These are phyloP conservation scores for Melanotaenia nigrans DNA, from an alignment of 2,797 vertebrate genomes.

Conservation along the genomic window DNA sequence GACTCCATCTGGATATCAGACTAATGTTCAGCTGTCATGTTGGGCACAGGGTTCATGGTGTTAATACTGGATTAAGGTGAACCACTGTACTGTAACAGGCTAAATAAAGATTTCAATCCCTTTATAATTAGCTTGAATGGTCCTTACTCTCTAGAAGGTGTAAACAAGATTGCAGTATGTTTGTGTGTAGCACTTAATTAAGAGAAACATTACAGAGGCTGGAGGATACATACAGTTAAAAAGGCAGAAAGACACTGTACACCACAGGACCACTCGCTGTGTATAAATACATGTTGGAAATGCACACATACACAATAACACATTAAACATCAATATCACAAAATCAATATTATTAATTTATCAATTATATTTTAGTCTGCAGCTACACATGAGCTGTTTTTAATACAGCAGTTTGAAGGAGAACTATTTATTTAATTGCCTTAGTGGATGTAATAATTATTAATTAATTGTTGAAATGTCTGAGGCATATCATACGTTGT, in stretches of 20 bases:
- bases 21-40: conserved; percentile 50
- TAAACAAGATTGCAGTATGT: conserved; percentile 63
- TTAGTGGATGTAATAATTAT: not conserved
- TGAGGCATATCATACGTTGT: not conserved
- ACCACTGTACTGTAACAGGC: conserved; percentile 76
- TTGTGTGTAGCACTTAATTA: conserved; percentile 48
- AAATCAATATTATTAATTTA: not conserved
- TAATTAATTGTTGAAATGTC: not conserved
- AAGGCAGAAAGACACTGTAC: not conserved
- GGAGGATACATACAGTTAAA: not conserved
- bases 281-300: not conserved
- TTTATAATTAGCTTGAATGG: conserved; percentile 80
- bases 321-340: not conserved
- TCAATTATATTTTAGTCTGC: not conserved
- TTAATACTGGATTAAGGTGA: conserved; percentile 79
- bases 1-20: conserved; percentile 19
- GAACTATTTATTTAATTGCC: not conserved
- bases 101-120: conserved; percentile 87
- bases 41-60: conserved; percentile 50
- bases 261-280: not conserved
- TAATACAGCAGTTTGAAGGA: not conserved
- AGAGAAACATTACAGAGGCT: conserved; percentile 20
- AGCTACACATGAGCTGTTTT: rapidly evolving
- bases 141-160: conserved; percentile 60
- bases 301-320: not conserved